A percentile compares a stretch with the other conserved stretches of the same genome.
Conservation (phyloP, 2,113 vertebrate species). For the Epinephelus moara region DNA sequence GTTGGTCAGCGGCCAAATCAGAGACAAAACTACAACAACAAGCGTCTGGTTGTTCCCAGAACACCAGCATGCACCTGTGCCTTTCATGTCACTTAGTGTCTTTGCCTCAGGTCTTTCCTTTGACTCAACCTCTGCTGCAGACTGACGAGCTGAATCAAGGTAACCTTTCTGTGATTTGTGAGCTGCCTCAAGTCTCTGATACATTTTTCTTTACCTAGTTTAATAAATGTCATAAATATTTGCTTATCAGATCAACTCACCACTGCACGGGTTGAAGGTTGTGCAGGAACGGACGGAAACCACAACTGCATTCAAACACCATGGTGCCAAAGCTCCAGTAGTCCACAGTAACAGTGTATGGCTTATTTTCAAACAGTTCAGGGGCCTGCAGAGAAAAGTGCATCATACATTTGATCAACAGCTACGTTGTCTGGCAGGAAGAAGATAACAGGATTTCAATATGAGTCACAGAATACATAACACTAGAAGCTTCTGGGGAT, state of each 20-base stretch:
- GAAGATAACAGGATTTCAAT: background rate
- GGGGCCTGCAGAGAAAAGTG: constrained; percentile 88
- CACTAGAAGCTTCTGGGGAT: background rate
- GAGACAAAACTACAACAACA: background rate
- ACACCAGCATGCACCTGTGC: background rate
- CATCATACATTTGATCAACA: background rate
- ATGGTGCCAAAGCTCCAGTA: constrained; percentile 99
- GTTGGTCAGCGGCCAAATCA: background rate
- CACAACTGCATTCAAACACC: constrained; percentile 96
- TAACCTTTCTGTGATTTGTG: background rate
- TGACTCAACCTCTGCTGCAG: background rate
- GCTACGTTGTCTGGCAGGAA: background rate
- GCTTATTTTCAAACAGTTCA: constrained; percentile 97
- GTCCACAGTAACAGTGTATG: constrained; percentile 96
- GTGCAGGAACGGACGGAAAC: constrained; percentile 96
- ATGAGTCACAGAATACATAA: background rate
- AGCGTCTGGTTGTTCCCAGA: background rate
- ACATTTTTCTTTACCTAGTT: background rate
- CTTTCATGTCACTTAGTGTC: background rate
- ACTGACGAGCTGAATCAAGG: background rate
- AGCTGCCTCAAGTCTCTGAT: background rate
- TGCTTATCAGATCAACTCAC: constrained; percentile 77
- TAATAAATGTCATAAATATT: background rate
- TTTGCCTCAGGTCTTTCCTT: background rate
- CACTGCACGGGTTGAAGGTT: constrained; percentile 97